phyloP scores from a whole-genome alignment of 2,113 vertebrate genomes.

The Pedetes capensis region DNA sequence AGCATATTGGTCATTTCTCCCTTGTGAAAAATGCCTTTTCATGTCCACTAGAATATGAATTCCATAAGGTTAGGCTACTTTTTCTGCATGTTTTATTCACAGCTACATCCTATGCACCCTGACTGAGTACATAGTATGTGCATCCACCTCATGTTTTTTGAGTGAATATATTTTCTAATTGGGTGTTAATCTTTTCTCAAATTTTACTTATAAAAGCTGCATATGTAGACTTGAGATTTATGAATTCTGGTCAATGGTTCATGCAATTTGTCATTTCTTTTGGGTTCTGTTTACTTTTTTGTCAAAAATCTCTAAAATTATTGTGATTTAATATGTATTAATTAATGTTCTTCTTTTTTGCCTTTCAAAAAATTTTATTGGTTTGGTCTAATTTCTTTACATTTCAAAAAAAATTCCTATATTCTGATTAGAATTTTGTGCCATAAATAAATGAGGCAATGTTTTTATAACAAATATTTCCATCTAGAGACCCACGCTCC shows the following conservation, averaged over 20 bases:
- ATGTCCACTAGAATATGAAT: background rate
- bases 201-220: background rate
- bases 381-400: slow-evolving; percentile 29
- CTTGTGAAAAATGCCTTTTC: background rate
- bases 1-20: background rate
- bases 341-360: background rate
- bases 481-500: background rate
- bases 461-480: background rate
- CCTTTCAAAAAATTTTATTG: background rate
- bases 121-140: background rate
- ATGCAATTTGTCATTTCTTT: background rate
- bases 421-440: slow-evolving; percentile 20
- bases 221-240: background rate
- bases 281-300: background rate
- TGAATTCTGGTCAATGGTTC: background rate
- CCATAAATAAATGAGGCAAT: background rate
- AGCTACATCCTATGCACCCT: background rate
- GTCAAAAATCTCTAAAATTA: background rate
- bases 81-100: background rate
- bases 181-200: background rate
- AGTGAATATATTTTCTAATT: background rate
- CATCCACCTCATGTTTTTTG: background rate
- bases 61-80: background rate
- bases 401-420: background rate
- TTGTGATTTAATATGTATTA: background rate